These are phyloP conservation scores for Hyperopisus bebe DNA, from an alignment of 2,113 vertebrate species.

Conservation along the genomic window DNA sequence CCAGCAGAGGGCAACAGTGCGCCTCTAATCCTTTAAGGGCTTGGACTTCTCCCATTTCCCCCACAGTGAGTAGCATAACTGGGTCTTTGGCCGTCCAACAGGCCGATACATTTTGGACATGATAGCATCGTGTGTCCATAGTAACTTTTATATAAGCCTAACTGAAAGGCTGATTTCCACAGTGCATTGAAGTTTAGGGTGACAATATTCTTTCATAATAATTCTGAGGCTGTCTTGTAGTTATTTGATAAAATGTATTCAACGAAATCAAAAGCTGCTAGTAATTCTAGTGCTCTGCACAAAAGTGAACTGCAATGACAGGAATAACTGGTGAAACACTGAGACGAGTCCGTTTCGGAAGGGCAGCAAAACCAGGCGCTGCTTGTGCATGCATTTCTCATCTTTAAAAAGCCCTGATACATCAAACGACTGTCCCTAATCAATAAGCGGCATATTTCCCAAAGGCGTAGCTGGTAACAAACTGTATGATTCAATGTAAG, in stretches of 20 bases:
- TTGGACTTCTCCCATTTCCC: neutral
- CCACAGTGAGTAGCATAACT: neutral
- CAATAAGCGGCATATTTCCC: neutral
- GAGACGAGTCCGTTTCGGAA: neutral
- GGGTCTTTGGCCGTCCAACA: neutral
- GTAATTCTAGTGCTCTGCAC: neutral
- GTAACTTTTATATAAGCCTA: neutral
- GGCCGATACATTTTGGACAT: neutral
- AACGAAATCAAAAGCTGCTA: neutral
- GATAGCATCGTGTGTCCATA: neutral
- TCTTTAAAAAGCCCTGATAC: neutral
- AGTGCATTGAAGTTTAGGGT: neutral
- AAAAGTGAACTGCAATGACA: neutral
- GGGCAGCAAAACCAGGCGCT: neutral
- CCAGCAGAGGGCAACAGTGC: conserved; percentile 1
- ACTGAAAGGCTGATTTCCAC: neutral
- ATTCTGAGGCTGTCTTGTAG: too few relatives aligned
- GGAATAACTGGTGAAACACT: neutral
- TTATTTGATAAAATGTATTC: too few relatives aligned
- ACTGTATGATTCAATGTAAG: too few relatives aligned
- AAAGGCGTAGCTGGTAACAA: too few relatives aligned
- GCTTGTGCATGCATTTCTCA: neutral
- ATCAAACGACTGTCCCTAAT: neutral
- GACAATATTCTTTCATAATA: too few relatives aligned
- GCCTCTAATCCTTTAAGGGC: neutral